These are phyloP conservation scores for Fistularia commersonii DNA, from an alignment of 2,797 vertebrate species.

Conservation along the genomic window DNA sequence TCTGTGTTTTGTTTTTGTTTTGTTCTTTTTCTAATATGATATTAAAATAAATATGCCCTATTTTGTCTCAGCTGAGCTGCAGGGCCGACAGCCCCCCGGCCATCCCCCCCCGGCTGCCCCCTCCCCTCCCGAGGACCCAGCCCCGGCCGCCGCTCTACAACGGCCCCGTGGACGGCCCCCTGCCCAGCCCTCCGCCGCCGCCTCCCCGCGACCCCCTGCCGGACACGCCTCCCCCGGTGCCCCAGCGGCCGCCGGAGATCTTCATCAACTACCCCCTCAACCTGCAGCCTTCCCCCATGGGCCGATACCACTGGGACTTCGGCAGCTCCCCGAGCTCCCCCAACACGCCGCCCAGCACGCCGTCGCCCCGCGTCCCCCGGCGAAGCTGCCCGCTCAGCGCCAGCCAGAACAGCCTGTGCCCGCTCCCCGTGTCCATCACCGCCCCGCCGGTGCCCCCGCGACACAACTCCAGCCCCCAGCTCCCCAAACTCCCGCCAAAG, in stretches of 20 bases:
- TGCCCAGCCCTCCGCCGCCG: conserved; percentile 88
- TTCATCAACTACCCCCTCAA: conserved; percentile 92
- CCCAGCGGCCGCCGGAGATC: conserved; percentile 90
- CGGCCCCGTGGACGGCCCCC: conserved; percentile 76
- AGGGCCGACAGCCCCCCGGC: conserved; percentile 88
- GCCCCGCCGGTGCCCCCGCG: conserved; percentile 90
- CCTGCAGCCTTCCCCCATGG: conserved; percentile 86
- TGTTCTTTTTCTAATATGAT: neutral
- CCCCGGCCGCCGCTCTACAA: conserved; percentile 78
- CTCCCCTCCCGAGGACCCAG: conserved; percentile 81
- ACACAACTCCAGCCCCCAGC: conserved; percentile 86
- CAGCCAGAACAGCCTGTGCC: conserved; percentile 81
- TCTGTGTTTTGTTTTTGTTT: too few species aligned
- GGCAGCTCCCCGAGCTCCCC: conserved; percentile 87
- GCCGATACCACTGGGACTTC: conserved; percentile 85
- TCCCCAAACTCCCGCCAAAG: conserved; percentile 98
- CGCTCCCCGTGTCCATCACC: conserved; percentile 58
- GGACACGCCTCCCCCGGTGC: conserved; percentile 87
- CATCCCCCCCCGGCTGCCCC: conserved; percentile 89
- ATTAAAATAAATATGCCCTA: too few species aligned
- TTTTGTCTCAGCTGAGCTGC: conserved; percentile 70
- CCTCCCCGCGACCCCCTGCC: conserved; percentile 83
- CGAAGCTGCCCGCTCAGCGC: conserved; percentile 79
- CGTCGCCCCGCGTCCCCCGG: conserved; percentile 82
- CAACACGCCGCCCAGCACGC: conserved; percentile 76